Evolutionary conservation across 2,113 vertebrate genomes (phyloP), one percentile per base, ranked within the genome.

Genomic region (Sorex fumeus): DNA sequence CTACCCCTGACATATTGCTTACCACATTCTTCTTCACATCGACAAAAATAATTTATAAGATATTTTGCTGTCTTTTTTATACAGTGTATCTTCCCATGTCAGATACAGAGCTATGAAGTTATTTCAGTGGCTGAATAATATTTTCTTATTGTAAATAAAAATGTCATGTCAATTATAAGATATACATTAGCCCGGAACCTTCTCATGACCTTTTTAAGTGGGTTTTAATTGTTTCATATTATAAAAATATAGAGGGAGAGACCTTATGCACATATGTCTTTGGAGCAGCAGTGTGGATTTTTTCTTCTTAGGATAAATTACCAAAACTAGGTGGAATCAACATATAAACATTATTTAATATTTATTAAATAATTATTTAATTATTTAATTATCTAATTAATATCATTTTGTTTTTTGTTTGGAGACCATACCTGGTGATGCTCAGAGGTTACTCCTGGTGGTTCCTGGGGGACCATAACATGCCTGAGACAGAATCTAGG

Each of bases 221-320:
- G 27, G 36, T 92, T 87, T 30, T 6, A 84, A 7, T 71, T 71
- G 7, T 40, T 67, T 60, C 25, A 45, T 74, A 23, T 81, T 72
- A 72, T 30, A 34, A 67, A 67, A 85, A 82, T 13, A 69, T 69
- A 18, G 16, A 36, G 25, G 12, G 25, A 16, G 62, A 6, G 57
- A 84, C 28, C 66, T 27, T 16, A 40, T 60, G 28, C 7, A 4
- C 34, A 28, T 32, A 32, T 21, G 18, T 36, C 21, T 82, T 34
- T 83, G 36, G 36, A 27, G 18, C 1, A n/a, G 18, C 30, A 43
- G 2, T 34, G 28, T 88, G 66, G 25, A 50, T 50, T 64, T 70
- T 85, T 81, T 78, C 30, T 57, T 71, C n/a, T 78, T 62, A 72
- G 34, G 15, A 83, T 72, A 79, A 45, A 78, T 36, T 88, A 78